Base-by-base conservation (phyloP, 2,888 invertebrate genomes). In the Drosophila niveifrons region DNA sequence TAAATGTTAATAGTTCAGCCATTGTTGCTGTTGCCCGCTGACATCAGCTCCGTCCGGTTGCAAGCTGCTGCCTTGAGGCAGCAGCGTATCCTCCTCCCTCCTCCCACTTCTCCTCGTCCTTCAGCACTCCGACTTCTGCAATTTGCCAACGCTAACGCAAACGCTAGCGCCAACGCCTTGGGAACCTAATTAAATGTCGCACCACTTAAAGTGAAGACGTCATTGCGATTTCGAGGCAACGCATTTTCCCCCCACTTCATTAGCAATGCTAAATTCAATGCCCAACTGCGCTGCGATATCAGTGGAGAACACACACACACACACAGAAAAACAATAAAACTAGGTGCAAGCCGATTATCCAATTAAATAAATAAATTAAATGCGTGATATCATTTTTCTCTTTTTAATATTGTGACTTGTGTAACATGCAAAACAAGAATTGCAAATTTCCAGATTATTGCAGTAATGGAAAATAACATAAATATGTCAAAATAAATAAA, bases 1-100 rank as follows among this genome's bases (percentile, higher is more conserved):
- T 88, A 88, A 85, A 66, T 66, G 75, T 82, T 78, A 80, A 85
- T 78, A 85, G 82, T 78, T 74, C 51, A 75, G 63, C 71, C 58
- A 58, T 64, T 61, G 51, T 63, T 50, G 48, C 46, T 41, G 29
- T 31, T 11, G 7, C 17, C 28, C 23, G 51, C 66, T 75, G 86
- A 85, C 80, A 82, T 85, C 86, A 81, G 72, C 36, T 4, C 15
- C 15, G 17, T 23, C 23, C 23, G 23, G 23, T 15, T 80, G 65
- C 64, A 66, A 51, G 55, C 44, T 47, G 55, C 44, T 47, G 52
- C 59, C 73, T 69, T 75, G 58, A 69, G 23, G 23, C 23, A 23
- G 52, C 6, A 57, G 36, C n/a, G 13, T 2, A 34, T 36, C 46
- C 46, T 13, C 23, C 18, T 34, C 23, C 11, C 13, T 9, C 7